Evolutionary conservation across 2,113 vertebrate species (phyloP), one percentile per base, ranked within the genome.

Genomic region (Phoxinus phoxinus): DNA sequence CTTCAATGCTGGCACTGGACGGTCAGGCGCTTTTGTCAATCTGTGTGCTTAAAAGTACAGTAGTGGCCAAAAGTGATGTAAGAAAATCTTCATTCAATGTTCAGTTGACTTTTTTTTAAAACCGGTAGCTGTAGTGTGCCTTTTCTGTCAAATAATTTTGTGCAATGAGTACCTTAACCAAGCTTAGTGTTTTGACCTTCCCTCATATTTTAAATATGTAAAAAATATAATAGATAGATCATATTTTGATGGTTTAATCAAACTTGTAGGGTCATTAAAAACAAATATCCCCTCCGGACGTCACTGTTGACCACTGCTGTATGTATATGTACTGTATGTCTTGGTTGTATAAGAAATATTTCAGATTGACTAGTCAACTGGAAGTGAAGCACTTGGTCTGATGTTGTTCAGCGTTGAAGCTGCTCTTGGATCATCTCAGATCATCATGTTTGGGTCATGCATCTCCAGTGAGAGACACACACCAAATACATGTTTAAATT

Each of bases 1-100:
- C 96, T 58, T 98, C 97, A 17, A 95, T 99, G 97, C 94, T 99
- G 92, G 97, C 97, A 3, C 93, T 99, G 92, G 96, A 98, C 91
- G 97, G 98, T 98, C 93, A 91, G 96, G 85, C 86, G 84, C 85
- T 83, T 86, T 89, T 12, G 7, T 48, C 11, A 44, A 2, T n/a
- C 51, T n/a, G n/a, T 13, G n/a, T 61, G 4, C 1, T 41, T 56
- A 23, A 6, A 6, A 35, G 30, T 75, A 51, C 48, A 4, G 4
- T 51, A 51, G 48, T 23, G 53, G 53, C 19, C 19, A 23, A 8
- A 56, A 56, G 53, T 56, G 53, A 8, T 23, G 53, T 2, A 3
- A 17, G 5, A 2, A 53, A 53, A 53, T 51, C 48, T 48, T 13
- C 46, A 4, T 3, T 1, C 5, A 19, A 35, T 35, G 35, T 35